phyloP scores from a whole-genome alignment of 2,113 vertebrate species.

The Suricata suricatta region DNA sequence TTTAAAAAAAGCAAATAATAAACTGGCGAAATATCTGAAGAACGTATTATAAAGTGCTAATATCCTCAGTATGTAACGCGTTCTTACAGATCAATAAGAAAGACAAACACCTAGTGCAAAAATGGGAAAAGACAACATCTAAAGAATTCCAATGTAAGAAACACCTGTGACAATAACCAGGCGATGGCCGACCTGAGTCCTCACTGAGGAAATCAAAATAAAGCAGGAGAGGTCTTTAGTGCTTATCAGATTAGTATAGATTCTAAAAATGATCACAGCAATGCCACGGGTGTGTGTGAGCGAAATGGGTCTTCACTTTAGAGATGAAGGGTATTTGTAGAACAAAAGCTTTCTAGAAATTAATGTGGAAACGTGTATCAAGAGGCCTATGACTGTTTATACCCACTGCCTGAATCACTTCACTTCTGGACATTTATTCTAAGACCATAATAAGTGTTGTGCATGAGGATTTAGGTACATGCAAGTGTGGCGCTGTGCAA shows the following conservation, averaged over 20 bases:
- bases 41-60: neutral
- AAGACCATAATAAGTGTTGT: accelerated
- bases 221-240: accelerated
- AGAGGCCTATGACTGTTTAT: neutral
- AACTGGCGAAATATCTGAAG: neutral
- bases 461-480: neutral
- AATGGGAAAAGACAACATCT: neutral
- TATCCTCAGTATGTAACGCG: neutral
- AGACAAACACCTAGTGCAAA: neutral
- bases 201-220: neutral
- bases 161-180: accelerated
- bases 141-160: accelerated
- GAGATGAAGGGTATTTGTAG: no score
- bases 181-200: accelerated
- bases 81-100: neutral
- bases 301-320: no score
- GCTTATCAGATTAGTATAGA: neutral
- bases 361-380: neutral
- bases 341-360: neutral
- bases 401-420: accelerated
- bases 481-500: accelerated
- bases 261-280: neutral
- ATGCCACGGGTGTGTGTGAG: accelerated
- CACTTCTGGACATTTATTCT: accelerated
- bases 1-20: neutral